Evolutionary conservation across 2,888 invertebrate species (phyloP), one percentile per base, ranked within the genome.

Genomic region (Troides oblongomaculatus): DNA sequence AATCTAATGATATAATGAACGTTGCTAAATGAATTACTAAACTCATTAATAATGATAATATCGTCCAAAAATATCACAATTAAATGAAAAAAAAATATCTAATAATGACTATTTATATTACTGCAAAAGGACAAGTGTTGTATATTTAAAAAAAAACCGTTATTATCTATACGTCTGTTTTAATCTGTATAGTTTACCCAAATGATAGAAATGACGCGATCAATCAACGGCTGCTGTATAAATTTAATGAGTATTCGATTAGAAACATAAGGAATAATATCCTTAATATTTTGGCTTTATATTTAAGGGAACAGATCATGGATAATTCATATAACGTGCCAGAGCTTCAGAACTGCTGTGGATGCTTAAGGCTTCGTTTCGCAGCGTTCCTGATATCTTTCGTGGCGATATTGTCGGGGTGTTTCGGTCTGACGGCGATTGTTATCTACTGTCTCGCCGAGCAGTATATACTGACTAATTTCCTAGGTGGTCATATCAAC

Each of bases 381-480:
- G 87, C 75, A 2, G 77, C 80, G 43, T 80, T 73, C 71, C 66
- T 86, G 3, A 86, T 87, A 71, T 73, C 84, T 1, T 0, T 85
- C 21, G 72, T 79, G 46, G 87, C 83, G 7, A 30, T 86, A 14
- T 74, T 50, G 0, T 66, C 70, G 0, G 87, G 86, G 0, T 77
- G 75, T 0, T 1, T 72, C 1, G 82, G 80, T 0, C 18, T 87
- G n/a, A 23, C 77, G 0, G 78, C 74, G 10, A 73, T 87, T 1
- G 50, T 84, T 10, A 23, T 85, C 0, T 86, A 79, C 65, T 81
- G 79, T 0, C 63, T 85, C 1, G 74, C 82, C 4, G 84, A 86
- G 74, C 74, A 81, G 1, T 75, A 73, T 36, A 39, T 76, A 10
- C 0, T 79, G 5, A 60, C 72, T 4, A 67, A 71, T 12, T 77